Conservation (phyloP, 2,888 invertebrate genomes). For the Eumerus sabulonum region DNA sequence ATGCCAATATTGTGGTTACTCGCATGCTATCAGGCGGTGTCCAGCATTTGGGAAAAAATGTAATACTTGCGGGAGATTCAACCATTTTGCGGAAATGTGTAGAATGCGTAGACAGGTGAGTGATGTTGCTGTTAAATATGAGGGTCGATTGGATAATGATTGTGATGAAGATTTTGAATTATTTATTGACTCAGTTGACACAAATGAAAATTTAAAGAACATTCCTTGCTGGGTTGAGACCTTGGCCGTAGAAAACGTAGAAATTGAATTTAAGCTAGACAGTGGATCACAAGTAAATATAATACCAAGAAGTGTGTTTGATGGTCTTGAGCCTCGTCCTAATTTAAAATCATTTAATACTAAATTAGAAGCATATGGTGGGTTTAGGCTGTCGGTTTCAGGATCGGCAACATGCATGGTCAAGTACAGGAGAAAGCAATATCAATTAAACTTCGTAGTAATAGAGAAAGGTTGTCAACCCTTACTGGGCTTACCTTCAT, state of each 20-base stretch:
- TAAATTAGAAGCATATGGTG: constrained; percentile 18
- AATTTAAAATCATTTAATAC: neutral
- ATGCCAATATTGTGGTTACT: constrained; percentile 8
- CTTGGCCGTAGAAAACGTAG: neutral
- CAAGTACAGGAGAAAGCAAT: neutral
- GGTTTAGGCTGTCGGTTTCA: constrained; percentile 1
- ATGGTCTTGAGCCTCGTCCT: neutral
- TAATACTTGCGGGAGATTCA: neutral
- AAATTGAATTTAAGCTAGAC: constrained; percentile 8
- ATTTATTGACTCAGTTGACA: constrained; percentile 7
- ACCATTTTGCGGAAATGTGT: constrained; percentile 17
- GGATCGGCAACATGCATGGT: neutral
- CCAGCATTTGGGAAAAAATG: constrained; percentile 13
- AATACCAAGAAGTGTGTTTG: constrained; percentile 2
- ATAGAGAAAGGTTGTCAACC: constrained; percentile 3
- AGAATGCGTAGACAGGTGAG: constrained; percentile 18
- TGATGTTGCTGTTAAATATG: constrained; percentile 17
- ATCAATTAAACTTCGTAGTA: constrained; percentile 3
- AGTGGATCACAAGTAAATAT: constrained; percentile 10
- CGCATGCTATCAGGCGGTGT: constrained; percentile 4
- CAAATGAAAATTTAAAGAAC: neutral
- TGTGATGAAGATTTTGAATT: constrained; percentile 4
- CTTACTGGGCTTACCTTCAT: constrained; percentile 5
- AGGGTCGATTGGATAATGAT: neutral
- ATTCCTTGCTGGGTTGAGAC: constrained; percentile 8